Evolutionary conservation across 2,888 invertebrate species (phyloP).

Genomic region (Watsonalla binaria): DNA sequence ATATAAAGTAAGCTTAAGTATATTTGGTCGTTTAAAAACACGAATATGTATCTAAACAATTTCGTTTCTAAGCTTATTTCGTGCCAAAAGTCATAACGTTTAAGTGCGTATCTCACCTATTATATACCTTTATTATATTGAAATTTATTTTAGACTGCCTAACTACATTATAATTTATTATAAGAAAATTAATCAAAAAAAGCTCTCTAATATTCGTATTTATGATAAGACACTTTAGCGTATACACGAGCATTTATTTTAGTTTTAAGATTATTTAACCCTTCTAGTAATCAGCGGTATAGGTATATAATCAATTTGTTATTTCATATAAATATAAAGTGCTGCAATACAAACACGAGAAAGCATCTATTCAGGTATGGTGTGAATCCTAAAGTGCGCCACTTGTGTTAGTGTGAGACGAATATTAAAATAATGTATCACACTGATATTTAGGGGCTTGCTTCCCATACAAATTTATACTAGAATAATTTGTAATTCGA

Average conservation of each 20-base stretch:
- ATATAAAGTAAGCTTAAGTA: slow-evolving; percentile 69
- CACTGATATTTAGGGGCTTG: too few relatives aligned
- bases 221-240: slow-evolving; percentile 35
- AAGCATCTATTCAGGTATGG: too few relatives aligned
- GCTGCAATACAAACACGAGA: too few relatives aligned
- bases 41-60: slow-evolving; percentile 24
- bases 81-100: slow-evolving; percentile 42
- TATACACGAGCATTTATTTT: slow-evolving; percentile 30
- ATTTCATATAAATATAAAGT: not conserved
- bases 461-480: too few relatives aligned
- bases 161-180: slow-evolving; percentile 22
- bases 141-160: slow-evolving; percentile 21
- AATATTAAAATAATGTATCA: too few relatives aligned
- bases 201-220: slow-evolving; percentile 63
- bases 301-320: too few relatives aligned
- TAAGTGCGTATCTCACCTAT: slow-evolving; percentile 4
- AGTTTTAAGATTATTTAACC: slow-evolving; percentile 10
- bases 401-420: too few relatives aligned
- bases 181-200: slow-evolving; percentile 23
- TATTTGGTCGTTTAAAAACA: slow-evolving; percentile 25
- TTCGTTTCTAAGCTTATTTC: slow-evolving; percentile 39
- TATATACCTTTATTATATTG: slow-evolving; percentile 6
- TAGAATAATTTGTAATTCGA: too few relatives aligned
- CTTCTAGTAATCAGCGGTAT: too few relatives aligned
- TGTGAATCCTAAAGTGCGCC: too few relatives aligned